Base-by-base conservation (phyloP, 2,888 invertebrate species). In the Pseudanteris insignis region DNA sequence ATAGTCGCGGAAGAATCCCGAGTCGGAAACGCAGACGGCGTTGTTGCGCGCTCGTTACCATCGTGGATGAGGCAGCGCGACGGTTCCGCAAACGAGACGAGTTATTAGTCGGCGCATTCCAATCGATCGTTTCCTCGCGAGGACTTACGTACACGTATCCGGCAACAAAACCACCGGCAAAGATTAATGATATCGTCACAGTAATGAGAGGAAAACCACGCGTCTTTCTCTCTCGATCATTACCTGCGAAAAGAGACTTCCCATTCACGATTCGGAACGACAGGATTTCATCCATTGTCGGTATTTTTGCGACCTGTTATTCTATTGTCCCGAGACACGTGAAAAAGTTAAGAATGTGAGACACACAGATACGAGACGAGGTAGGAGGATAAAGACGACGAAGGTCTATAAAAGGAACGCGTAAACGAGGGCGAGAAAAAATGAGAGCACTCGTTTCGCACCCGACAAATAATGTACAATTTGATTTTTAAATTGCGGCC, bases 161-260 rank as follows among this genome's bases (percentile, higher is more conserved):
- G 32, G 40, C 58, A 38, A 58, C 58, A 44, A 58, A 53, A 53
- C 53, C 44, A 18, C 59, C 36, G 30, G 53, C 47, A 53, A 48
- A 60, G 59, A 60, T 53, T 59, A 59, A 59, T 59, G 59, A 59
- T 60, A 60, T 53, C 60, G 53, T 51, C 53, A 53, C 47, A 33
- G 47, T 60, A 60, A 60, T 60, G 60, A 60, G 60, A 53, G 43
- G 60, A 60, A 60, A 53, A 41, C 41, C 24, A 46, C 46, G 47
- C 47, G 36, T 59, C 59, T 59, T 46, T 51, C 46, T 46, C 51
- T 32, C 24, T 47, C 40, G 51, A 59, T 59, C 44, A 40, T 58
- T 58, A 46, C 50, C 40, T 36, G 41, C 46, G 36, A 59, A 59
- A 59, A 59, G 40, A 34, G 48, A 51, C 51, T 46, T 59, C 59